These are phyloP conservation scores for Chaetogeoica ovagalla DNA, from an alignment of 2,888 invertebrate genomes.

Conservation along the genomic window DNA sequence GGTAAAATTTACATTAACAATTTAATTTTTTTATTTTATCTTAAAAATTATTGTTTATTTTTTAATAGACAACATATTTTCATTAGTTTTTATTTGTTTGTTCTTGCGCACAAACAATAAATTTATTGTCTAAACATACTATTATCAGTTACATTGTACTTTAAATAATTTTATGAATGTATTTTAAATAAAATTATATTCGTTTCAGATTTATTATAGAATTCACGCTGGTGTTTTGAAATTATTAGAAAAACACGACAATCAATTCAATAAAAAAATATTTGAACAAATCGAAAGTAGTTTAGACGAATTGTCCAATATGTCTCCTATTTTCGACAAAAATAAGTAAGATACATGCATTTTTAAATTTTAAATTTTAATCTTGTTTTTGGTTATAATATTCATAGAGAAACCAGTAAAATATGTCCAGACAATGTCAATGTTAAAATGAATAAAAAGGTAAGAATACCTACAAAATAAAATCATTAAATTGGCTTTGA, in stretches of 20 bases:
- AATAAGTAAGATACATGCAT: slow-evolving; percentile 31
- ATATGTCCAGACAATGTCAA: neutral
- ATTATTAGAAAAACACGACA: slow-evolving; percentile 77
- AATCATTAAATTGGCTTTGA: neutral
- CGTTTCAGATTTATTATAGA: slow-evolving; percentile 64
- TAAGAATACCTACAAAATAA: neutral
- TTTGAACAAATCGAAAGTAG: slow-evolving; percentile 2
- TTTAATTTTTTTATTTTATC: no score
- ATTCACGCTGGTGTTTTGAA: slow-evolving; percentile 88
- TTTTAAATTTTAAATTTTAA: neutral
- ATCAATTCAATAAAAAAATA: slow-evolving; percentile 65
- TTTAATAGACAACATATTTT: no score
- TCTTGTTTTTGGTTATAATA: neutral
- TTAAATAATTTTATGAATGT: no score
- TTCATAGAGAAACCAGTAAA: neutral
- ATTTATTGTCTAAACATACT: no score
- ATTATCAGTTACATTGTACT: no score
- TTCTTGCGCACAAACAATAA: no score
- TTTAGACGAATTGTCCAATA: slow-evolving; percentile 22
- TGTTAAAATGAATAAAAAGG: slow-evolving; percentile 10
- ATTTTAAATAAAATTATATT: slow-evolving; percentile 3
- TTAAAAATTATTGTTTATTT: no score
- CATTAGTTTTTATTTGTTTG: no score
- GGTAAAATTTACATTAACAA: no score
- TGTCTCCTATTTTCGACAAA: slow-evolving; percentile 18